phyloP scores from a whole-genome alignment of 1,140 invertebrate genomes.

The Cataglyphis hispanica region DNA sequence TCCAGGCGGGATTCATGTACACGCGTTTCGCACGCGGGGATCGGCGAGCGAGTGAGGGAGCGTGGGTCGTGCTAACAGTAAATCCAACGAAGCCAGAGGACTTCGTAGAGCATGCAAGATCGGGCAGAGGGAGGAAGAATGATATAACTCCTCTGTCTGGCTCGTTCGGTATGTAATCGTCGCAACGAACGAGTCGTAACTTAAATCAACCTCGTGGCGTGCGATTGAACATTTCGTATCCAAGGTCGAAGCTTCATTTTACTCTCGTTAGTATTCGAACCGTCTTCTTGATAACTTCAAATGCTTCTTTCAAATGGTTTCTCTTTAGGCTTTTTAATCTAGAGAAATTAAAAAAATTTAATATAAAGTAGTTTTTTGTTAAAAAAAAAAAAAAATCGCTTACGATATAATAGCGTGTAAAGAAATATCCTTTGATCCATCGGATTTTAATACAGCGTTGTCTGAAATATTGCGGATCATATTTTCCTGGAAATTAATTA shows the following conservation, averaged over 20 bases:
- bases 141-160: constrained; percentile 42
- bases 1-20: constrained; percentile 22
- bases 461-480: constrained; percentile 3
- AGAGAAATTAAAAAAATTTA: no score
- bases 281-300: not conserved
- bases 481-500: constrained; percentile 25
- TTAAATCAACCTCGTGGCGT: not conserved
- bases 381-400: not conserved
- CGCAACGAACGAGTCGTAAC: constrained; percentile 11
- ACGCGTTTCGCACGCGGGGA: constrained; percentile 18
- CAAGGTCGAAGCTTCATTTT: constrained; percentile 19
- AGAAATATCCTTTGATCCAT: not conserved
- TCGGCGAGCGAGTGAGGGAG: not conserved
- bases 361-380: no score
- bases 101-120: not conserved
- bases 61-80: constrained; percentile 63
- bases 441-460: not conserved
- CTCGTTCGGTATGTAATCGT: constrained; percentile 42
- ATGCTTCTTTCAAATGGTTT: no score
- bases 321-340: no score
- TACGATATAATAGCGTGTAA: not conserved
- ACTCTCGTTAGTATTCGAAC: not conserved
- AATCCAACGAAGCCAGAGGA: constrained; percentile 42
- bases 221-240: constrained; percentile 1
- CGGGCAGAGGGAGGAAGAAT: not conserved